Conservation (phyloP, 2,113 vertebrate genomes). For the Artemisiospiza belli region DNA sequence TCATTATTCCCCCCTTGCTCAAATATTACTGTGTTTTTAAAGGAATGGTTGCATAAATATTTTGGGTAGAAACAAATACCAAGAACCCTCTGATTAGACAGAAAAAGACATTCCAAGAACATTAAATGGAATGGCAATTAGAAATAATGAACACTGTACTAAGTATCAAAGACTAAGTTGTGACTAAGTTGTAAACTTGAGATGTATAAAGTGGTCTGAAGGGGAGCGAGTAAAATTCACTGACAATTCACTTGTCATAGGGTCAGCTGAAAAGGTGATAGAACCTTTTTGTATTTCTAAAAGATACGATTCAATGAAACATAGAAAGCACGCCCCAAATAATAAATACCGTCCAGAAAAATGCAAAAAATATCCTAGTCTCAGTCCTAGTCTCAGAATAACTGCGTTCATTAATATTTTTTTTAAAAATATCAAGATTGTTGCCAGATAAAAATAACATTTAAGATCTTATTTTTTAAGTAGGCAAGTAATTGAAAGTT, state of each 20-base stretch:
- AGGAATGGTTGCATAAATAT: background rate
- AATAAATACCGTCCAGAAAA: background rate
- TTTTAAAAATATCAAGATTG: background rate
- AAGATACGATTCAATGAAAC: background rate
- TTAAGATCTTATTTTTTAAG: background rate
- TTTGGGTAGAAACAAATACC: background rate
- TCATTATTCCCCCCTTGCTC: rapidly evolving
- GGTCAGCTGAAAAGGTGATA: background rate
- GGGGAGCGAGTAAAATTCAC: background rate
- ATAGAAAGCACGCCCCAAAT: background rate
- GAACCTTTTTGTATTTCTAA: background rate
- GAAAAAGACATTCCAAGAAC: background rate
- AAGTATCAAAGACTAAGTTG: background rate
- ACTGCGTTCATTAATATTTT: background rate
- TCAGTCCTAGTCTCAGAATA: background rate
- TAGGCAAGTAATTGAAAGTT: background rate
- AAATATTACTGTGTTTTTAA: background rate
- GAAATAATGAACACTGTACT: background rate
- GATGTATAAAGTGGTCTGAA: background rate
- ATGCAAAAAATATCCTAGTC: background rate
- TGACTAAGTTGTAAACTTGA: conserved; percentile 2
- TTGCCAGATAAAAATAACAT: background rate
- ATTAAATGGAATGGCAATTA: background rate
- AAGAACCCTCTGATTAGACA: background rate
- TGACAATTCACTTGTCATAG: background rate